Conservation (phyloP, 1,140 invertebrate genomes). For the Archivesica marissinica region DNA sequence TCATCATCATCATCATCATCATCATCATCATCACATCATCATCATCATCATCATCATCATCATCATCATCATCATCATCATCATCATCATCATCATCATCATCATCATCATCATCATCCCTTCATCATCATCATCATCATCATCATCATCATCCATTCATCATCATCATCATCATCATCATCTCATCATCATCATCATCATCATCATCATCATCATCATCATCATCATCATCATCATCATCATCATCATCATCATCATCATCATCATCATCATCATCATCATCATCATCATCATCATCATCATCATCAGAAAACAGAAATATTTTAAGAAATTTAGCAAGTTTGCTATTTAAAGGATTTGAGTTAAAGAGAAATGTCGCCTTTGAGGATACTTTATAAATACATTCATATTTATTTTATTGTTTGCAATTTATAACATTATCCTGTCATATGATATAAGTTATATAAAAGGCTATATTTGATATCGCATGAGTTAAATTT, state of each 20-base stretch:
- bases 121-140: slow-evolving; percentile 24
- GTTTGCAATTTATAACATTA: background rate
- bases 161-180: too few species aligned
- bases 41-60: slow-evolving; percentile 6
- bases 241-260: slow-evolving; percentile 29
- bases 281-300: slow-evolving; percentile 31
- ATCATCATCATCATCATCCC: slow-evolving; percentile 34
- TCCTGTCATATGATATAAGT: too few species aligned
- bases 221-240: slow-evolving; percentile 32
- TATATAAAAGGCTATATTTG: too few species aligned
- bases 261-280: slow-evolving; percentile 28
- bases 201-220: slow-evolving; percentile 32
- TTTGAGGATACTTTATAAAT: too few species aligned
- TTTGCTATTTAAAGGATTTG: too few species aligned
- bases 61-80: slow-evolving; percentile 16
- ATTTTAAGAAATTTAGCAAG: background rate
- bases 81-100: slow-evolving; percentile 32
- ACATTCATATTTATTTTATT: background rate
- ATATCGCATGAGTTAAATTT: too few species aligned
- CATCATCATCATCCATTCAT: too few species aligned
- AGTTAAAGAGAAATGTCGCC: too few species aligned
- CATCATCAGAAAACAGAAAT: background rate
- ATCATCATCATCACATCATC: too few species aligned
- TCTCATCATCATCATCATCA: too few species aligned
- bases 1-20: slow-evolving; percentile 7